Conservation (phyloP, 2,113 vertebrate genomes). For the Acanthisitta chloris region DNA sequence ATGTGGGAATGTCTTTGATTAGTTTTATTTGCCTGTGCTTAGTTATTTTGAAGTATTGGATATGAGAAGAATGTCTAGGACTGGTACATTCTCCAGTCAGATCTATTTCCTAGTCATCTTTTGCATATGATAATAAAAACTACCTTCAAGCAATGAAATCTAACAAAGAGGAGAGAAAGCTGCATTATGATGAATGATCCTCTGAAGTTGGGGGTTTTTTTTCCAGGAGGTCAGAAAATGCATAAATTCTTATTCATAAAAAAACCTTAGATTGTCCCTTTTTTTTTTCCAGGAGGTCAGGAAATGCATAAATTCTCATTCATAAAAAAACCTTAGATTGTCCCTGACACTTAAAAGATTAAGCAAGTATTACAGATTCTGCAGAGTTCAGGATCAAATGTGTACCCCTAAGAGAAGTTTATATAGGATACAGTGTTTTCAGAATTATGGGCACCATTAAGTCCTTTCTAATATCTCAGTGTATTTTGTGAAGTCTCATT, state of each 20-base stretch:
- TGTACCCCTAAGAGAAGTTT: background rate
- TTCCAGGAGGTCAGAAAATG: background rate
- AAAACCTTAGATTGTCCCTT: background rate
- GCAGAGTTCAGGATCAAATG: background rate
- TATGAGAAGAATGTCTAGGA: background rate
- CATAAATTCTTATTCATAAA: background rate
- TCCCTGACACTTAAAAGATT: background rate
- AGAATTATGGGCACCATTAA: background rate
- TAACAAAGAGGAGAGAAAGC: background rate
- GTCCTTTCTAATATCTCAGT: background rate
- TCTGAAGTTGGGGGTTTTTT: background rate
- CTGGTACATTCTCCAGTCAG: background rate
- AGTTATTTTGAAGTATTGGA: background rate
- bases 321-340: background rate
- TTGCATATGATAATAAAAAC: background rate
- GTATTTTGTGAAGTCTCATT: background rate
- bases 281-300: background rate
- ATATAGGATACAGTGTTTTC: background rate
- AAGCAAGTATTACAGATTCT: background rate
- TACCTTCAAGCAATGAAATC: background rate
- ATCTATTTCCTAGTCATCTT: background rate
- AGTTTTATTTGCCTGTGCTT: background rate
- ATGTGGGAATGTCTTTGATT: background rate
- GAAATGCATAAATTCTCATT: background rate
- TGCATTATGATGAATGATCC: background rate